Conservation (phyloP, 2,888 invertebrate species). For the Pyrrhia umbra region DNA sequence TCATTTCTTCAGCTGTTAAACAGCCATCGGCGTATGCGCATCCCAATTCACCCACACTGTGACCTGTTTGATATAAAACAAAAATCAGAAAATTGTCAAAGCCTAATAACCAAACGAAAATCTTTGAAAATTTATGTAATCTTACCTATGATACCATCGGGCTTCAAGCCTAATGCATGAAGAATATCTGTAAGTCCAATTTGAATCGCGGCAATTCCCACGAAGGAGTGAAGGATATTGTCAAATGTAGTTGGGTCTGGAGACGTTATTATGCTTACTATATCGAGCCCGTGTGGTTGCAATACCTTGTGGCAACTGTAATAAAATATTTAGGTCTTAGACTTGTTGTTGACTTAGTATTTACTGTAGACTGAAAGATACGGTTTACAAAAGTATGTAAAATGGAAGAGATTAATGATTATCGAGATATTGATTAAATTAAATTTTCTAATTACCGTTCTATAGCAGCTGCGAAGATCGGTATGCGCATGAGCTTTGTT, state of each 20-base stretch:
- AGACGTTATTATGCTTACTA: conserved; percentile 91
- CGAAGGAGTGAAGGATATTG: conserved; percentile 89
- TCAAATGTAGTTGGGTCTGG: conserved; percentile 86
- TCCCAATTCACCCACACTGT: conserved; percentile 95
- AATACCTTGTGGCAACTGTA: conserved; percentile 89
- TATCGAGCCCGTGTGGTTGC: conserved; percentile 90
- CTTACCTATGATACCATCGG: conserved; percentile 94
- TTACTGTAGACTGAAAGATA: too few species aligned
- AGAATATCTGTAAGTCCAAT: conserved; percentile 88
- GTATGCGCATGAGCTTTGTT: conserved; percentile 90
- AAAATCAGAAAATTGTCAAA: not conserved
- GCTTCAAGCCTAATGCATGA: conserved; percentile 89
- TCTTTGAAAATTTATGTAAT: not conserved
- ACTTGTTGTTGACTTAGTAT: too few species aligned
- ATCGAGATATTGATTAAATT: not conserved
- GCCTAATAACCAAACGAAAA: not conserved
- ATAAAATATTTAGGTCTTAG: not conserved
- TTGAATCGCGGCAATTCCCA: conserved; percentile 89
- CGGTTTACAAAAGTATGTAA: too few species aligned
- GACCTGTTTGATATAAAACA: conserved; percentile 58
- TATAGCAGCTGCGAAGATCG: conserved; percentile 90
- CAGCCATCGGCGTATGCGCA: conserved; percentile 98
- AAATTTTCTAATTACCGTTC: conserved; percentile 73
- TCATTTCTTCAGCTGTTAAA: conserved; percentile 94
- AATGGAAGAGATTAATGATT: too few species aligned